Base-by-base conservation (phyloP, 2,888 invertebrate genomes). In the Mythimna impura region DNA sequence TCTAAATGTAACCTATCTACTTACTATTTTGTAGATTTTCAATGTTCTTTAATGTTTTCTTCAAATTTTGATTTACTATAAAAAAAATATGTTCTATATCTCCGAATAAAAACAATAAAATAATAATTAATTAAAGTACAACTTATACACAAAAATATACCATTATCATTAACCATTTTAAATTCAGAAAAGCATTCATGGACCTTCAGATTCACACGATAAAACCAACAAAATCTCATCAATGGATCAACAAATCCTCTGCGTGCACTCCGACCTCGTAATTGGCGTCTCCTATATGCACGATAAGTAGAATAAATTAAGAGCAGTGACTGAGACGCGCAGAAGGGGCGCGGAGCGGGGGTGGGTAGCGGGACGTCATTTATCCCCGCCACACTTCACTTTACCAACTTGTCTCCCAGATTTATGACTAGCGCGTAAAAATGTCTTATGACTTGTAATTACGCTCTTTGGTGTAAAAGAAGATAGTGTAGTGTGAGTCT, bases 371-470 rank as follows among this genome's bases (percentile, higher is more conserved):
- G 20, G 36, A 36, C 20, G 30, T 85, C 86, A 86, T 91, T 89
- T 87, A 89, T 91, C 89, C 89, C 86, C 83, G 78, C 78, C 76
- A 73, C 66, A 75, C 71, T 84, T 85, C 87, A 84, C 87, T 89
- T 87, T 88, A 85, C 89, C 87, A 90, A 89, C 89, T 91, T 90
- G 89, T 89, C 91, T 83, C 85, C 62, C 72, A 89, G 89, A 91
- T 92, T 91, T 90, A 91, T 88, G 83, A 71, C 76, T 73, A 71
- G 66, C 85, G 84, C 83, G 80, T 81, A 80, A 80, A 86, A 75
- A 84, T 87, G 74, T 77, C 82, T 73, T 76, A 79, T 64, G 72
- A 81, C 62, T 82, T 84, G 81, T 88, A 87, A 87, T 86, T 89
- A 87, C 83, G 82, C 77, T 63, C 52, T 65, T 73, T 34, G 30